Percentiles rank a stretch among this genome's conserved stretches.
Conservation (phyloP, 1,140 invertebrate genomes). For the Zaprionus ghesquierei region DNA sequence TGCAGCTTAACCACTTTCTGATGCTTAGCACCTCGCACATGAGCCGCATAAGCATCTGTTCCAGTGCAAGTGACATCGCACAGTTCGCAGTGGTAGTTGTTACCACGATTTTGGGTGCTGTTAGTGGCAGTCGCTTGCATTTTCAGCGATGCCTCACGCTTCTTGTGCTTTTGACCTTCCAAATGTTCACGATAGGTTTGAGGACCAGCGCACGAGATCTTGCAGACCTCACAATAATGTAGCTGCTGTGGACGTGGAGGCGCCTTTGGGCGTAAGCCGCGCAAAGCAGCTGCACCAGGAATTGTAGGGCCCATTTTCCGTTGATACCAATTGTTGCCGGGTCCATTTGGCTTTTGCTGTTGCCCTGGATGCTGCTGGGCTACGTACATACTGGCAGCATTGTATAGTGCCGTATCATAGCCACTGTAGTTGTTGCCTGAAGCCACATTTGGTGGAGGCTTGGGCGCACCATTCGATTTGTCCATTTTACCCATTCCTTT, state of each 20-base stretch:
- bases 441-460: conserved; percentile 83
- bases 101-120: conserved; percentile 85
- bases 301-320: conserved; percentile 83
- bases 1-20: conserved; percentile 98
- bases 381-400: conserved; percentile 95
- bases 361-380: conserved; percentile 88
- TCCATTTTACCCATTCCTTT: conserved; percentile 72
- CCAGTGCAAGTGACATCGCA: conserved; percentile 99
- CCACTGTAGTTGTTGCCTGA: conserved; percentile 89
- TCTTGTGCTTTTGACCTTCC: conserved; percentile 99
- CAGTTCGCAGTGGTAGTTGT: conserved; percentile 92
- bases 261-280: conserved; percentile 85
- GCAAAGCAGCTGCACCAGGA: conserved; percentile 55
- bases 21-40: conserved; percentile 98
- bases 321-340: conserved; percentile 56
- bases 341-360: conserved; percentile 57
- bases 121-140: conserved; percentile 84
- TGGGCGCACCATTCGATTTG: conserved; percentile 66
- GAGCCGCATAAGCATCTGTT: conserved; percentile 98
- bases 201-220: conserved; percentile 98
- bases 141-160: conserved; percentile 96
- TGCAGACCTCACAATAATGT: conserved; percentile 98
- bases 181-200: conserved; percentile 98
- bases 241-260: conserved; percentile 95
- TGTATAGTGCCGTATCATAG: conserved; percentile 96